Base-by-base conservation (phyloP, 2,797 vertebrate species). In the Sebastiscus albofasciatus region DNA sequence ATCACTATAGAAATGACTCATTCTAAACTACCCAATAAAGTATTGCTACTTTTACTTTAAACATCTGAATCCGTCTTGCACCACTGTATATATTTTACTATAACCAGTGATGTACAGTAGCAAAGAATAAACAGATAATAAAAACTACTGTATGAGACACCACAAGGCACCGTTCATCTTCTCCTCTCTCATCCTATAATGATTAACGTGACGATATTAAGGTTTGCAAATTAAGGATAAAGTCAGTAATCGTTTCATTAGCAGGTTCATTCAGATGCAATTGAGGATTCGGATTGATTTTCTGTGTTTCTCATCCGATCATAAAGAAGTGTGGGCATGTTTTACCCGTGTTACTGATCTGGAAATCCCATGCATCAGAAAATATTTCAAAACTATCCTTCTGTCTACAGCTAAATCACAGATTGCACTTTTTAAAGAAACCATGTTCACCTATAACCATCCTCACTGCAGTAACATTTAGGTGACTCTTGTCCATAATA, bases 401-500 rank as follows among this genome's bases (percentile, higher is more conserved):
- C 34, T 26, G 31, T 61, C 68, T 66, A 22, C 56, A 56, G 46
- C 34, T 72, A 20, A 29, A 70, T 75, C 56, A 18, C 26, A 59
- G 52, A 18, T 31, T 68, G 49, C 18, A 29, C 69, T 72, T 54
- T 75, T 73, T 76, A 68, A 66, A 60, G n/a, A 31, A 80, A 46
- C 67, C 36, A 55, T 46, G 18, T 59, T 72, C 13, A 22, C n/a
- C 42, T 29, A 36, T 36, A 36, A 54, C 39, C 54, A 20, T 7
- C 5, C 26, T 5, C 29, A 27, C 64, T 69, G 70, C 72, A 77
- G 73, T 8, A 79, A 54, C 58, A 58, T 65, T 74, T 62, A 42
- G 55, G 58, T 54, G 81, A 78, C 61, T 85, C 56, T 78, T 39
- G 68, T 61, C 64, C 68, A 26, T 72, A 60, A 71, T 20, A 26